Percentiles rank a stretch among this genome's conserved stretches.
Evolutionary conservation across 1,140 invertebrate species (phyloP).

Genomic region (Hypothenemus hampei): DNA sequence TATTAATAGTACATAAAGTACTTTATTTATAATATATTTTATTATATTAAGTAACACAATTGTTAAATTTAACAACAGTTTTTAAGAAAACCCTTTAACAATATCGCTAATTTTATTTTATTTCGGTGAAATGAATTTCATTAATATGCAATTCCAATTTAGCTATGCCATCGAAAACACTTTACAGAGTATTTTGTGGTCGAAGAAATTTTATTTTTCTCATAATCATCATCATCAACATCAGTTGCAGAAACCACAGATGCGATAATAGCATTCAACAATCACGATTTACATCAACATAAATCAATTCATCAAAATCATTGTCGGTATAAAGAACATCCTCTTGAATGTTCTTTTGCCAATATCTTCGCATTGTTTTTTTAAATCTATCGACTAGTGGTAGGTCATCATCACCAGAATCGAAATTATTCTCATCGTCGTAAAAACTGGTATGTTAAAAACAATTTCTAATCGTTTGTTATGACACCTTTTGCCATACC

Average conservation of each 20-base stretch:
- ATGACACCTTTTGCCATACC: conserved; percentile 4
- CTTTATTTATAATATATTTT: too few relatives aligned
- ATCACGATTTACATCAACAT: not conserved
- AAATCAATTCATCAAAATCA: not conserved
- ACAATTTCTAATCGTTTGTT: conserved; percentile 3
- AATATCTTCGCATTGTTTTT: not conserved
- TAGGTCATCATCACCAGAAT: conserved; percentile 4
- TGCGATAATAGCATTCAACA: not conserved
- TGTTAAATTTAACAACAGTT: too few relatives aligned
- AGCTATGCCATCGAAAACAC: not conserved
- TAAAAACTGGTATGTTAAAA: not conserved
- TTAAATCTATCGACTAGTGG: conserved; percentile 1
- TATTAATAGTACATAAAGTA: too few relatives aligned
- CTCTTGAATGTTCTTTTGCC: not conserved
- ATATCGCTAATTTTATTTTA: not conserved
- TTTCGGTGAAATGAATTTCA: not conserved
- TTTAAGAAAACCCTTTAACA: not conserved
- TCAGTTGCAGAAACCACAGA: too few relatives aligned
- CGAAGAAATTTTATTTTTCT: not conserved
- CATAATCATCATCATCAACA: not conserved
- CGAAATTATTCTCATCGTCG: not conserved
- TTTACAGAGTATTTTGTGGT: not conserved
- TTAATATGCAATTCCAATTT: not conserved
- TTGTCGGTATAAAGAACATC: not conserved
- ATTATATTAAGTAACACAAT: too few relatives aligned